Conservation (phyloP, 2,888 invertebrate species). For the Octodonta nipae region DNA sequence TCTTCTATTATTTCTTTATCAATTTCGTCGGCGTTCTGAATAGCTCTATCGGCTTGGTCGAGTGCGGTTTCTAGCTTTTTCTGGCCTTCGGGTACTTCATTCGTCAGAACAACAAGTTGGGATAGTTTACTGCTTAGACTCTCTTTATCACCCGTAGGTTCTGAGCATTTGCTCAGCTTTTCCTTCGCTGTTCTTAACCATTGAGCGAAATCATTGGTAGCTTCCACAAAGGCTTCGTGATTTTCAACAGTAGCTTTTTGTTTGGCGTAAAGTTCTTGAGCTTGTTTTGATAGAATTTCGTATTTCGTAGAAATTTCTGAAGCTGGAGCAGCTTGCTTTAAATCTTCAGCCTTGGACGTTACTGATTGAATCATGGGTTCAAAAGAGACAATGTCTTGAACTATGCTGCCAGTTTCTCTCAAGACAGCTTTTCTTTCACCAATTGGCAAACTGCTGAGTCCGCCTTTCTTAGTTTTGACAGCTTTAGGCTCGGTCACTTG, state of each 20-base stretch:
- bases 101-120: conserved; percentile 70
- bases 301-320: conserved; percentile 86
- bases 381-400: conserved; percentile 91
- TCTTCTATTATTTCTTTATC: conserved; percentile 85
- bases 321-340: conserved; percentile 81
- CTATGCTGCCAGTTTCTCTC: conserved; percentile 83
- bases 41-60: conserved; percentile 75
- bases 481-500: conserved; percentile 79
- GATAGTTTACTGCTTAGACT: conserved; percentile 73
- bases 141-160: conserved; percentile 84
- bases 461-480: conserved; percentile 64
- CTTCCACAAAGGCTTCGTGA: conserved; percentile 83
- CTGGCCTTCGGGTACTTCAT: conserved; percentile 72
- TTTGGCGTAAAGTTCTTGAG: conserved; percentile 76
- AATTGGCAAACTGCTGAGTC: conserved; percentile 63
- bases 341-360: conserved; percentile 81
- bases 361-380: conserved; percentile 96
- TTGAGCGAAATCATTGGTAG: conserved; percentile 79
- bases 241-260: conserved; percentile 82
- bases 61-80: conserved; percentile 69
- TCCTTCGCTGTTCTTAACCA: conserved; percentile 90
- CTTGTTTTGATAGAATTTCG: conserved; percentile 77
- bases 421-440: conserved; percentile 81
- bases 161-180: conserved; percentile 77
- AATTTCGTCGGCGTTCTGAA: conserved; percentile 67